Evolutionary conservation across 2,113 vertebrate species (phyloP).

Genomic region (Sturnira hondurensis): DNA sequence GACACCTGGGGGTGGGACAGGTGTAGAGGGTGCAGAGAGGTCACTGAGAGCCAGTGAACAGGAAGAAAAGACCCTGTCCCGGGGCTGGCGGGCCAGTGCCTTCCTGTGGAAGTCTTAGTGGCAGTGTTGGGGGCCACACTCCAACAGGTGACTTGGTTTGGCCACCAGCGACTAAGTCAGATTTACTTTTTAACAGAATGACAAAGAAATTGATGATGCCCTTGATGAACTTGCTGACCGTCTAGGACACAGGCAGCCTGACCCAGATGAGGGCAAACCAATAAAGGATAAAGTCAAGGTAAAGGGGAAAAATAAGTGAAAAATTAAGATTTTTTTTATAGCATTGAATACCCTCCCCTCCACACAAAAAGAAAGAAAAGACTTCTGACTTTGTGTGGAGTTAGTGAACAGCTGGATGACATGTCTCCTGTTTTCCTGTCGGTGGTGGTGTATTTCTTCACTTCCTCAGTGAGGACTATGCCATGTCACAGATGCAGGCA

Average conservation of each 20-base stretch:
- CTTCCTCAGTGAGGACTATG: neutral
- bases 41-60: neutral
- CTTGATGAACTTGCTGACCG: conserved; percentile 81
- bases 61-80: neutral
- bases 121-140: no score
- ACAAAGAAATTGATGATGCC: conserved; percentile 79
- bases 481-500: neutral
- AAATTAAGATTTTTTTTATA: neutral
- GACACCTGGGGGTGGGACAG: neutral
- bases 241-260: conserved; percentile 80
- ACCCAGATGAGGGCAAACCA: conserved; percentile 81
- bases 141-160: neutral
- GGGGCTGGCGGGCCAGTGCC: accelerated
- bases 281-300: conserved; percentile 85
- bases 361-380: neutral
- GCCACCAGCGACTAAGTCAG: neutral
- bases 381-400: neutral
- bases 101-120: neutral
- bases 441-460: neutral
- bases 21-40: no score
- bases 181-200: conserved; percentile 48
- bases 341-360: neutral
- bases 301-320: conserved; percentile 1
- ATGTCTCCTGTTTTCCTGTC: neutral
- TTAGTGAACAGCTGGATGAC: neutral